Percentiles rank a stretch among this genome's conserved stretches.
Conservation (phyloP, 2,797 vertebrate genomes). For the Tokudaia tokunoshimensis region DNA sequence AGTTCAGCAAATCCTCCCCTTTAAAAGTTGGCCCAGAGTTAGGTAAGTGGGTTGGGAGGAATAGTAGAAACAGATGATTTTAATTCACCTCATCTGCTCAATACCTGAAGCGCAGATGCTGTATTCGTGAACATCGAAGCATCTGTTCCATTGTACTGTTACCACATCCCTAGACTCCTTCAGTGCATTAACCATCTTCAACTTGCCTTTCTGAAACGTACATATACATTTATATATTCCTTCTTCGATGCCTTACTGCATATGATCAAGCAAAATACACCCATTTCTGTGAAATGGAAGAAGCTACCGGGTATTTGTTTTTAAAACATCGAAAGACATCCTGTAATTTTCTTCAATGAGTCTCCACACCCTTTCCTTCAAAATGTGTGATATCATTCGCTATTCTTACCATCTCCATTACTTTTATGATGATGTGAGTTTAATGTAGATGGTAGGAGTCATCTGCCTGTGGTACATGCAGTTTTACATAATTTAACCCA, state of each 20-base stretch:
- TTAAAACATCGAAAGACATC: background rate
- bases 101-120: slow-evolving; percentile 65
- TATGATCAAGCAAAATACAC: slow-evolving; percentile 29
- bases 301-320: slow-evolving; percentile 29
- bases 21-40: slow-evolving; percentile 62
- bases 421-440: background rate
- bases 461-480: background rate
- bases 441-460: background rate
- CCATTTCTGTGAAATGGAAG: background rate
- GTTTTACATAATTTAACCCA: background rate
- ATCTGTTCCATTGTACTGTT: slow-evolving; percentile 60
- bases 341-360: background rate
- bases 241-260: slow-evolving; percentile 2
- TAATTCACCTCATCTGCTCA: slow-evolving; percentile 74
- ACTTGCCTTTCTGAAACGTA: slow-evolving; percentile 73
- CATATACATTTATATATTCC: background rate
- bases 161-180: slow-evolving; percentile 53
- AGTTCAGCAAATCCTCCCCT: slow-evolving; percentile 61
- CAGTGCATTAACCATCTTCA: slow-evolving; percentile 51
- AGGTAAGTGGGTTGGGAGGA: slow-evolving; percentile 75
- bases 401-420: background rate
- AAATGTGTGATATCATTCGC: background rate
- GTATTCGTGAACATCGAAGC: slow-evolving; percentile 29
- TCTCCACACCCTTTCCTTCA: background rate
- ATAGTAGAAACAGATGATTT: slow-evolving; percentile 76